These are phyloP conservation scores for Syngnathoides biaculeatus DNA, from an alignment of 2,113 vertebrate species.

Conservation along the genomic window DNA sequence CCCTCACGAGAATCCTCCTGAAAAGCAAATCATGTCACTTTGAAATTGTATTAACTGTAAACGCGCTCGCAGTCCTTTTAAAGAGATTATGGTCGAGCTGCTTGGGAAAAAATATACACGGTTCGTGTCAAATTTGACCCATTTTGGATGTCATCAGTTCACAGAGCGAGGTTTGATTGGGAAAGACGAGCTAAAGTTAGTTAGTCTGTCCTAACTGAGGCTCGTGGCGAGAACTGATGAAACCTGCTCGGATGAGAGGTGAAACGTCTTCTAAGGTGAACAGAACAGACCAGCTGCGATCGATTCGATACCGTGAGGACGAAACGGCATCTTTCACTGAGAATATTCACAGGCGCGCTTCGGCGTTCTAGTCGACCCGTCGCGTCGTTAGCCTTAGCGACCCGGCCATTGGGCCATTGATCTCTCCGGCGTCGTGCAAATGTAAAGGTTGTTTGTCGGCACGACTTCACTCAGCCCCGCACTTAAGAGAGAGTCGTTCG, in stretches of 20 bases:
- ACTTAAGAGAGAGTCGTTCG: conserved; percentile 36
- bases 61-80: neutral
- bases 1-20: conserved; percentile 6
- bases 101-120: neutral
- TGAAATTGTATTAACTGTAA: neutral
- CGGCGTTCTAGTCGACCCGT: conserved; percentile 5
- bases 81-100: no score
- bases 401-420: conserved; percentile 25
- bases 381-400: conserved; percentile 35
- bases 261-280: no score
- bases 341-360: no score
- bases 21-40: conserved; percentile 3
- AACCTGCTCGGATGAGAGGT: no score
- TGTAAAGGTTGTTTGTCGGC: conserved; percentile 3
- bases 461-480: conserved; percentile 6
- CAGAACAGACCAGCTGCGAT: no score
- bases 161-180: no score
- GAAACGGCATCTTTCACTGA: no score
- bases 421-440: conserved; percentile 18
- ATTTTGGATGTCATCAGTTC: neutral
- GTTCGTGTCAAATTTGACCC: neutral
- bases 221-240: no score
- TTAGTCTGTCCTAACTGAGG: no score
- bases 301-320: no score
- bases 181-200: no score